Evolutionary conservation across 2,797 vertebrate genomes (phyloP).

Genomic region (Neopelma chrysocephalum): DNA sequence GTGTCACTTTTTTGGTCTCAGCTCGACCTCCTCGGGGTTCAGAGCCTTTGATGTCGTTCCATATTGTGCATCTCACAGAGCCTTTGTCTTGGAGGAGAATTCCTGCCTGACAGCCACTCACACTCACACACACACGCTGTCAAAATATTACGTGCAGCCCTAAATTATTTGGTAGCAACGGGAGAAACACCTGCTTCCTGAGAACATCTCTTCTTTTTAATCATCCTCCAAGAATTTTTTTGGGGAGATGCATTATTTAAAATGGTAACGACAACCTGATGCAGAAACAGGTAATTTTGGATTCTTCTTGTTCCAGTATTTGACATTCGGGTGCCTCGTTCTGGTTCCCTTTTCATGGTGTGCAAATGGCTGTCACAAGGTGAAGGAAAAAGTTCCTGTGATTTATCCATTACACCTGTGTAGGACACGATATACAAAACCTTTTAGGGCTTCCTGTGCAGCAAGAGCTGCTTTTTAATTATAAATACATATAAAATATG

Average conservation of each 20-base stretch:
- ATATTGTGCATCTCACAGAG: background rate
- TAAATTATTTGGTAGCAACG: constrained; percentile 56
- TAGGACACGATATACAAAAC: background rate
- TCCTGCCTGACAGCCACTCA: background rate
- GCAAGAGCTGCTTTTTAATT: constrained; percentile 27
- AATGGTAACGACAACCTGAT: background rate
- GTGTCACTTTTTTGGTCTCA: background rate
- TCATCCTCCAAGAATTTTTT: background rate
- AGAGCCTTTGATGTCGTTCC: background rate
- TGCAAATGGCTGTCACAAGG: background rate
- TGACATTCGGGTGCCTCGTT: background rate
- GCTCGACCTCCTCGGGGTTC: background rate
- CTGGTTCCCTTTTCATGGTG: background rate
- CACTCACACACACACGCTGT: background rate
- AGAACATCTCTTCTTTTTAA: background rate
- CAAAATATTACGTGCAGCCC: background rate
- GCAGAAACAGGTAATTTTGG: background rate
- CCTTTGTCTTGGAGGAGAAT: background rate
- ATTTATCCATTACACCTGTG: background rate
- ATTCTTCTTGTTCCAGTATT: background rate
- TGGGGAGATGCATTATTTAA: constrained; percentile 41
- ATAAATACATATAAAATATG: constrained; percentile 16
- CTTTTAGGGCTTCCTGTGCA: background rate
- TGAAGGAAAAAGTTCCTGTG: background rate
- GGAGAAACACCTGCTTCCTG: constrained; percentile 38